Evolutionary conservation across 2,888 invertebrate genomes (phyloP).

Genomic region (Acrocera orbiculus): DNA sequence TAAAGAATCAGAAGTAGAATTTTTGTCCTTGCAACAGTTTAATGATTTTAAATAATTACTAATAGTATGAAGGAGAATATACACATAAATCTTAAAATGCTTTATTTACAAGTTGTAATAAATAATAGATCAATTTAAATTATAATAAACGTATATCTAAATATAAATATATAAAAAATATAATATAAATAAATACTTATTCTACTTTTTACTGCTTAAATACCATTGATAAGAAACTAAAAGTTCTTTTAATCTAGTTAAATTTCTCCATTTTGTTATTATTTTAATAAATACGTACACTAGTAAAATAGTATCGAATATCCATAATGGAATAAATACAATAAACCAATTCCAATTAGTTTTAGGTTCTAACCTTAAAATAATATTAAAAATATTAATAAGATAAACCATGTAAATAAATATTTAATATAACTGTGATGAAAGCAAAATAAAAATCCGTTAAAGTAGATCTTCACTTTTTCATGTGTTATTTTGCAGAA

Average conservation of each 20-base stretch:
- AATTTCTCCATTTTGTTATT: slow-evolving; percentile 53
- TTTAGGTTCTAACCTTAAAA: slow-evolving; percentile 68
- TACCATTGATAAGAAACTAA: slow-evolving; percentile 39
- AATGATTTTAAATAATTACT: too few species aligned
- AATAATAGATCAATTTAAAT: too few species aligned
- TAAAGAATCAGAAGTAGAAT: slow-evolving; percentile 79
- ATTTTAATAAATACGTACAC: slow-evolving; percentile 79
- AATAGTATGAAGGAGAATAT: too few species aligned
- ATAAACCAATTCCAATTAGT: slow-evolving; percentile 93
- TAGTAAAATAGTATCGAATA: slow-evolving; percentile 71
- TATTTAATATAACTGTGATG: too few species aligned
- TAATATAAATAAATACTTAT: slow-evolving; percentile 72
- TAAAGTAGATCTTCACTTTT: too few species aligned
- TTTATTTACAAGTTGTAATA: too few species aligned
- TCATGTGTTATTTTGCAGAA: too few species aligned
- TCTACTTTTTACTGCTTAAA: slow-evolving; percentile 63
- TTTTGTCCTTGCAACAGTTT: too few species aligned
- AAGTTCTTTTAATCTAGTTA: slow-evolving; percentile 26
- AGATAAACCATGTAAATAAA: slow-evolving; percentile 88
- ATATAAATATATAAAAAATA: too few species aligned
- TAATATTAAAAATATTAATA: slow-evolving; percentile 72
- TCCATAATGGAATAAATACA: slow-evolving; percentile 87
- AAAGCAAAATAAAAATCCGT: too few species aligned
- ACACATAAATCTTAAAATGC: too few species aligned
- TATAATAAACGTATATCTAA: too few species aligned